These are phyloP conservation scores for Nasonia oneida DNA, from an alignment of 2,888 invertebrate species.

Conservation along the genomic window DNA sequence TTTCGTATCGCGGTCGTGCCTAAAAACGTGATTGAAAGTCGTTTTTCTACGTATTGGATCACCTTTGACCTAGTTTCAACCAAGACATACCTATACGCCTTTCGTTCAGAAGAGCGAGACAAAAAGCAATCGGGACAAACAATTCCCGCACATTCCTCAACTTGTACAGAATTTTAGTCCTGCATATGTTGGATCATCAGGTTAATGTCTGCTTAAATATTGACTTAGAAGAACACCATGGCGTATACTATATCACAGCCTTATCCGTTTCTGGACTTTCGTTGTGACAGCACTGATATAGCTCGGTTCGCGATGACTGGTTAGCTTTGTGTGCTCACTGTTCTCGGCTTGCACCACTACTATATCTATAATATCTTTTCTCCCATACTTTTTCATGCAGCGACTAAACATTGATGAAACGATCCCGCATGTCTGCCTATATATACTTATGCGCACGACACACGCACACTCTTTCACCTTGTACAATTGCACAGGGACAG, in stretches of 20 bases:
- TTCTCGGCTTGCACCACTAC: not conserved
- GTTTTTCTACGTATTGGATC: too few relatives aligned
- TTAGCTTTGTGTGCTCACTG: not conserved
- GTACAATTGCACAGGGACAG: not conserved
- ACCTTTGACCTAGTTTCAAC: too few relatives aligned
- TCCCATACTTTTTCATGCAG: not conserved
- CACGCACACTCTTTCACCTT: not conserved
- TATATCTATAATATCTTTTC: not conserved
- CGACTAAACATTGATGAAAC: not conserved
- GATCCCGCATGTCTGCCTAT: not conserved
- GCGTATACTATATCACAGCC: not conserved
- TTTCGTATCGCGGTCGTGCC: too few relatives aligned
- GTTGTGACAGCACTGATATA: not conserved
- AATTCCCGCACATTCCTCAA: not conserved
- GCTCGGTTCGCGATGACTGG: not conserved
- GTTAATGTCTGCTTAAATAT: constrained; percentile 28
- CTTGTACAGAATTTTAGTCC: not conserved
- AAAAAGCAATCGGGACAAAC: not conserved
- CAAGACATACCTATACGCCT: too few relatives aligned
- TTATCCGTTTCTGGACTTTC: not conserved
- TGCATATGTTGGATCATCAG: not conserved
- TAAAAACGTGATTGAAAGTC: too few relatives aligned
- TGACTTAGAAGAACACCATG: constrained; percentile 10
- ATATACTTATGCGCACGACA: not conserved
- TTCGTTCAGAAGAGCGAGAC: not conserved